Percentiles rank a stretch among this genome's conserved stretches.
Evolutionary conservation across 2,113 vertebrate species (phyloP).

Genomic region (Chaetops frenatus): DNA sequence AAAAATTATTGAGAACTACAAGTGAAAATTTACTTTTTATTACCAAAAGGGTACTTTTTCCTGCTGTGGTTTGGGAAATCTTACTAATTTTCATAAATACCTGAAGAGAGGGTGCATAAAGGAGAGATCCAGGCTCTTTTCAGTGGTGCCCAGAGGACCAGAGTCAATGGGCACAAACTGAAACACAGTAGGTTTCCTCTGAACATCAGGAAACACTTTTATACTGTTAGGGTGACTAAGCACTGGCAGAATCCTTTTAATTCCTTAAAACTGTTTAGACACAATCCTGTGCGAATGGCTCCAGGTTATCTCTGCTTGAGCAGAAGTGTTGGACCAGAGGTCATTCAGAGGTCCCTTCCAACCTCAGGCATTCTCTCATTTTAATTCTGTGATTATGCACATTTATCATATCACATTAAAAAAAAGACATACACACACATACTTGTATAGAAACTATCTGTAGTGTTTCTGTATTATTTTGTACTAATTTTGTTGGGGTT

Average conservation of each 20-base stretch:
- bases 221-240: not conserved
- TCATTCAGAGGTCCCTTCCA: not conserved
- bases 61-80: not conserved
- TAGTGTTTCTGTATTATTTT: not conserved
- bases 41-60: too few species aligned
- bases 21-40: too few species aligned
- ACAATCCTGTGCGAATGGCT: not conserved
- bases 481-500: not conserved
- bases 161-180: not conserved
- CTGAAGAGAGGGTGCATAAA: not conserved
- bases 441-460: not conserved
- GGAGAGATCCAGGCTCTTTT: not conserved
- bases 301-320: not conserved
- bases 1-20: too few species aligned
- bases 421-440: too few species aligned
- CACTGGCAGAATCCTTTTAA: not conserved
- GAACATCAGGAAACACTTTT: not conserved
- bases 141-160: not conserved
- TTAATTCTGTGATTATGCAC: not conserved
- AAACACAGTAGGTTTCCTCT: not conserved
- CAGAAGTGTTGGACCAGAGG: not conserved
- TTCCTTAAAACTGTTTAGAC: not conserved
- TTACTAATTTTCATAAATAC: not conserved
- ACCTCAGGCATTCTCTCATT: not conserved
- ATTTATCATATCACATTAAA: not conserved